phyloP scores from a whole-genome alignment of 2,888 invertebrate genomes.

The Drosophila barbarae region DNA sequence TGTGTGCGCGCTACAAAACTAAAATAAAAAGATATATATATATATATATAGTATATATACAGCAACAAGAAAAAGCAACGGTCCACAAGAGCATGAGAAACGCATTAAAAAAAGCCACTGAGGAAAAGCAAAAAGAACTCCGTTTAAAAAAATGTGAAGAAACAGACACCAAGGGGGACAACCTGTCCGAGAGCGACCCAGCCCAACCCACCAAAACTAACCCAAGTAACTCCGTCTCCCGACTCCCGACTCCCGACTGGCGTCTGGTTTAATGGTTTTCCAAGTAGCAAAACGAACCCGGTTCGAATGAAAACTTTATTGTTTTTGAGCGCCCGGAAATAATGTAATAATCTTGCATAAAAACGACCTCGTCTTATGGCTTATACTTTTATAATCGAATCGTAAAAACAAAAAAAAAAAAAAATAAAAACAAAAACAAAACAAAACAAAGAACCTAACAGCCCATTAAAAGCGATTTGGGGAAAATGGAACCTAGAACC shows the following conservation, averaged over 20 bases:
- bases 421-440: constrained; percentile 1
- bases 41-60: background rate
- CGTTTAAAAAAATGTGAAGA: constrained; percentile 42
- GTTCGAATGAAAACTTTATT: constrained; percentile 65
- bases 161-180: constrained; percentile 23
- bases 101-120: constrained; percentile 63
- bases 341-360: constrained; percentile 70
- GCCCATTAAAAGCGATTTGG: constrained; percentile 31
- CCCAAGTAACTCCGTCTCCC: background rate
- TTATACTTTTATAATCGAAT: constrained; percentile 71
- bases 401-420: constrained; percentile 39
- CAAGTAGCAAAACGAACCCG: constrained; percentile 39
- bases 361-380: constrained; percentile 37
- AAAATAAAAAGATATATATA: constrained; percentile 16
- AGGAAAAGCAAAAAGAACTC: constrained; percentile 32
- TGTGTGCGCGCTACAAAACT: constrained; percentile 8
- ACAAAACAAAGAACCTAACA: constrained; percentile 16
- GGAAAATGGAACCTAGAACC: constrained; percentile 36
- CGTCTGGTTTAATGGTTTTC: constrained; percentile 57
- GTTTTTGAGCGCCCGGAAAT: constrained; percentile 60
- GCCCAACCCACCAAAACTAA: constrained; percentile 12
- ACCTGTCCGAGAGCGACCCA: constrained; percentile 2
- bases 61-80: constrained; percentile 58
- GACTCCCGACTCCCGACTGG: constrained; percentile 31
- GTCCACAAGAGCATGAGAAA: constrained; percentile 69